Evolutionary conservation across 2,888 invertebrate species (phyloP), one percentile per base, ranked within the genome.

Genomic region (Minunthozetes semirufus): DNA sequence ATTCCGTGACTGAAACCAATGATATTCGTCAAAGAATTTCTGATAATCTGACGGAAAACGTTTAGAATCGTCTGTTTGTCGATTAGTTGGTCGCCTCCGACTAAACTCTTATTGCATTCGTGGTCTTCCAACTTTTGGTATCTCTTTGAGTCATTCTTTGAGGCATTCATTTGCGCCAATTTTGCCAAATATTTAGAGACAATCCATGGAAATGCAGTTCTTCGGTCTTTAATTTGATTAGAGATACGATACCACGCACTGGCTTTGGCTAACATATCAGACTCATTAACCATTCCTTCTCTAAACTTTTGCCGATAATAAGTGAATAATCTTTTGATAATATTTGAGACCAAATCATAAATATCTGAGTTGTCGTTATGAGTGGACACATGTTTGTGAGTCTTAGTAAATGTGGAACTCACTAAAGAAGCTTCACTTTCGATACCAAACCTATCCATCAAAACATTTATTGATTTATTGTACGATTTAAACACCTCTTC

Each of bases 241-340:
- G 72, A 48, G 3, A 78, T 66, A 68, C 71, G 70, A 59, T 78
- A 78, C 77, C 77, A 78, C 1, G 78, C 75, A 75, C 78, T 78
- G n/a, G 77, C 78, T 42, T 77, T 78, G 48, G 74, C 72, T 1
- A 72, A 42, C 73, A 0, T 25, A 46, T 61, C 74, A 8, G 33
- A 33, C 33, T 66, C 59, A 73, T 2, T 9, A 33, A 13, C 42
- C 25, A 13, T 29, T 19, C 27, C 53, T 38, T 22, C 25, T 29
- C 59, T 19, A 4, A 76, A 76, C 50, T 75, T 72, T 9, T 72
- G 73, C 5, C 66, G 72, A 42, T 76, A 77, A 29, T 78, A 77
- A 9, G 27, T 9, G 46, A 76, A 78, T 46, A 78, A 75, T 27
- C 70, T 53, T 13, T 56, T 48, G 9, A 66, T 25, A 4, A 78